Evolutionary conservation across 92 coral and sea anemone species (phyloP).

Genomic region (Actinostola sp.): DNA sequence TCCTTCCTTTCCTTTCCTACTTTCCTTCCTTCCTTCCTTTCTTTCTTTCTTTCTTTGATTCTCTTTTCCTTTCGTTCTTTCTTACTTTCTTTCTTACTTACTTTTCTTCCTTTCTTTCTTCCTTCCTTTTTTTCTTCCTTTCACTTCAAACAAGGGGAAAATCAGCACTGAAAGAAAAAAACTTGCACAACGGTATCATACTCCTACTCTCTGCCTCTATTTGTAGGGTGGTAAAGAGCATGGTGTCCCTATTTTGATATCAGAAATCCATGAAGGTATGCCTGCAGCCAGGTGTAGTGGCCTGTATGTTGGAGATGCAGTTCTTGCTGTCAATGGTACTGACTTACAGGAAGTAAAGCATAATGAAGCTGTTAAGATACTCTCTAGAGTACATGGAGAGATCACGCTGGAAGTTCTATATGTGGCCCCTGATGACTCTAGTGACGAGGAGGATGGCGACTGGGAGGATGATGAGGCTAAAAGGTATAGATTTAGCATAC

Average conservation of each 20-base stretch:
- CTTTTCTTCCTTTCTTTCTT: too few relatives aligned
- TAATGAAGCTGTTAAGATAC: slow-evolving; percentile 86
- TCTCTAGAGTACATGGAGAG: slow-evolving; percentile 94
- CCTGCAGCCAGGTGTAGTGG: slow-evolving; percentile 91
- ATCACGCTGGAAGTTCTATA: slow-evolving; percentile 93
- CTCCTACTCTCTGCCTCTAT: background rate
- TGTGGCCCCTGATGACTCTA: slow-evolving; percentile 99
- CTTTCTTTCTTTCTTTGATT: too few relatives aligned
- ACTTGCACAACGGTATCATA: too few relatives aligned
- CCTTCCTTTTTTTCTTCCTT: background rate
- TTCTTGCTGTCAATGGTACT: slow-evolving; percentile 93
- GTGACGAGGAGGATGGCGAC: slow-evolving; percentile 92
- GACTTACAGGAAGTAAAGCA: slow-evolving; percentile 98
- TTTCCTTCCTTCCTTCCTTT: too few relatives aligned
- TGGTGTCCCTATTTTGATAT: slow-evolving; percentile 96
- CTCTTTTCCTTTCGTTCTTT: too few relatives aligned
- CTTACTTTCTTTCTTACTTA: too few relatives aligned
- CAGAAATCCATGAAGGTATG: slow-evolving; percentile 94
- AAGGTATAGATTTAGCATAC: slow-evolving; percentile 47
- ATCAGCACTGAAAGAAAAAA: too few relatives aligned
- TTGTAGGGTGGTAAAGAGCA: slow-evolving; percentile 96
- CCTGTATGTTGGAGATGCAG: slow-evolving; percentile 96
- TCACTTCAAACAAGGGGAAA: background rate
- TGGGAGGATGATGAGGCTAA: slow-evolving; percentile 91
- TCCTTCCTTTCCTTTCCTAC: too few relatives aligned